Evolutionary conservation across 2,797 vertebrate species (phyloP).

Genomic region (Amblyraja radiata): DNA sequence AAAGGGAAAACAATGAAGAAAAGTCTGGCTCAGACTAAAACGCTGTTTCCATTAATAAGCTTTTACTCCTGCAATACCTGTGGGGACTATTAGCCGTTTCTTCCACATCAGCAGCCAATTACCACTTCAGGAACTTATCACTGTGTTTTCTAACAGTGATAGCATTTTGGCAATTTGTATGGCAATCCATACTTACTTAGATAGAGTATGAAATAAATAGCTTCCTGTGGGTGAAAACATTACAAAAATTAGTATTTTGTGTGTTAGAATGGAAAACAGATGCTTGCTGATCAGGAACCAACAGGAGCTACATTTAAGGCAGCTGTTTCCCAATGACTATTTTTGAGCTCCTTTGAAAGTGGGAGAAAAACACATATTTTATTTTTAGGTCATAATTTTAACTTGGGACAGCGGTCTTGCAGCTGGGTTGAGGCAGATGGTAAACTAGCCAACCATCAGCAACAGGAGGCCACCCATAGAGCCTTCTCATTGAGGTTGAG

Average conservation of each 20-base stretch:
- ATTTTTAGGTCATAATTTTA: not conserved
- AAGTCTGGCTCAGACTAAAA: not conserved
- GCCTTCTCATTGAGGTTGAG: too few relatives aligned
- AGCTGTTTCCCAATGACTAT: not conserved
- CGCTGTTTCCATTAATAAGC: not conserved
- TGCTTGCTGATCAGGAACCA: conserved; percentile 19
- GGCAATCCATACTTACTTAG: not conserved
- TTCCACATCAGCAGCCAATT: not conserved
- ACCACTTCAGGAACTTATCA: not conserved
- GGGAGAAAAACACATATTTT: not conserved
- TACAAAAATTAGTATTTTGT: not conserved
- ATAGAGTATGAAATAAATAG: conserved; percentile 17
- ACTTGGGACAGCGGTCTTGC: not conserved
- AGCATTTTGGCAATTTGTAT: not conserved
- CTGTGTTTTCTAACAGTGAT: not conserved
- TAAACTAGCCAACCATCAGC: not conserved
- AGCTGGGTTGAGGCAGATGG: not conserved
- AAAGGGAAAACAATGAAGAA: not conserved
- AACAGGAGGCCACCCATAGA: not conserved
- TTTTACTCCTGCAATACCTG: not conserved
- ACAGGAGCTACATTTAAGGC: not conserved
- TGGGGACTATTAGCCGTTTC: not conserved
- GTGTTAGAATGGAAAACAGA: conserved; percentile 26
- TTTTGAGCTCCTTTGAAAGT: not conserved
- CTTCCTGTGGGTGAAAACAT: conserved; percentile 26